Evolutionary conservation across 2,888 invertebrate genomes (phyloP), one percentile per base, ranked within the genome.

Genomic region (Ophion costatus): DNA sequence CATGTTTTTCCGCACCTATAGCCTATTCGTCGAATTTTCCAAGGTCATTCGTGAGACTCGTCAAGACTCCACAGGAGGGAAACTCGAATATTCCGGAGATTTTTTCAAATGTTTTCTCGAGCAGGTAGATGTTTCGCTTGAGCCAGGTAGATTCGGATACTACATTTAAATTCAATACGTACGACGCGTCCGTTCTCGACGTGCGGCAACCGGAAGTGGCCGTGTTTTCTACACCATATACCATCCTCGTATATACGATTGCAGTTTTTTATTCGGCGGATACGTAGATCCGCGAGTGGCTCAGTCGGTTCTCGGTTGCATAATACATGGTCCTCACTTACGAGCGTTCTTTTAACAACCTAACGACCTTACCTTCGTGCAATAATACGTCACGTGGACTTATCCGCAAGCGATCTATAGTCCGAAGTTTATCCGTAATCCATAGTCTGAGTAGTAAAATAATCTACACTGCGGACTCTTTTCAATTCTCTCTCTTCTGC

Each of bases 271-370:
- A 38, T 64, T 64, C 69, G 42, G 69, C 61, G 38, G 38, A 66
- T 73, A 67, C 67, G 42, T 45, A 78, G 74, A 59, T 42, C 66
- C 24, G 69, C 69, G 59, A 69, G 56, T 79, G 64, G 79, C 76
- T 80, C 64, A 82, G 81, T 78, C 82, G 75, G 76, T 63, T 82
- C 76, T 67, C 17, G 38, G 64, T 85, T 85, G 85, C 85, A 85
- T 85, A 80, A 85, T 85, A 73, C 63, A 85, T 84, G 66, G n/a
- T 33, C 57, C 51, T 79, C 75, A 57, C 76, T 80, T 73, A 73
- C 20, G 71, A 67, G 42, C 70, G 24, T 75, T 85, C 57, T 80
- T 56, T 67, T 73, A 82, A 76, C 57, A 1, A 57, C 57, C 73
- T 66, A 77, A 70, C 78, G 81, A 79, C 84, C 82, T 84, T 79